These are phyloP conservation scores for Drosophila ochracea DNA, from an alignment of 2,888 invertebrate species.

Conservation along the genomic window DNA sequence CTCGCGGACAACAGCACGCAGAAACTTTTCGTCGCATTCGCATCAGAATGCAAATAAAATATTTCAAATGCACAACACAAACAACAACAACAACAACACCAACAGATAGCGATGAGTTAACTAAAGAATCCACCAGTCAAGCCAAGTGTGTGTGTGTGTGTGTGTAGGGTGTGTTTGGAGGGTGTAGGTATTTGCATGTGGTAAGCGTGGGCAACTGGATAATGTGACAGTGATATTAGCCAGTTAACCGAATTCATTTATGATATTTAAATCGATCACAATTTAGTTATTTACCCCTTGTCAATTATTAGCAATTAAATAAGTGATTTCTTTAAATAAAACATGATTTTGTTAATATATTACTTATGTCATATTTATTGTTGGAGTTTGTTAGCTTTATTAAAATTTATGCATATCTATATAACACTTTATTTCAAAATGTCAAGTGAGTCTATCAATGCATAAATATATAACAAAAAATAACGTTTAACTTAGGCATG, in stretches of 20 bases:
- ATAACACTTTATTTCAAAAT: not conserved
- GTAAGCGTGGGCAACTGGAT: constrained; percentile 1
- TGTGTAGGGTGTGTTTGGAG: not conserved
- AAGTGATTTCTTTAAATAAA: not conserved
- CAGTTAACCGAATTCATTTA: not conserved
- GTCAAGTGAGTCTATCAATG: not conserved
- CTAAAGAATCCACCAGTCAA: not conserved
- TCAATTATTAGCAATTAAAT: not conserved
- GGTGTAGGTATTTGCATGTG: not conserved
- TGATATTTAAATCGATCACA: not conserved
- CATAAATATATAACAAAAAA: not conserved
- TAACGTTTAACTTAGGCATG: not conserved
- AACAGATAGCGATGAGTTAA: constrained; percentile 34
- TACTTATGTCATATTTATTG: not conserved
- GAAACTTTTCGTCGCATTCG: constrained; percentile 79
- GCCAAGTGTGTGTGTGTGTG: not conserved
- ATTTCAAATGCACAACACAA: constrained; percentile 71
- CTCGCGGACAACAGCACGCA: constrained; percentile 49
- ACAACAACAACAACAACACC: constrained; percentile 22
- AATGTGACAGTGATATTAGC: not conserved
- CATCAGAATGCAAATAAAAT: constrained; percentile 81
- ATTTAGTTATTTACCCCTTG: not conserved
- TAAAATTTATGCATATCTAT: rapidly evolving
- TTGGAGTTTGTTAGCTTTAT: not conserved
- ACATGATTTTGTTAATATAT: not conserved